Base-by-base conservation (phyloP, 2,113 vertebrate species). In the Callipepla squamata region DNA sequence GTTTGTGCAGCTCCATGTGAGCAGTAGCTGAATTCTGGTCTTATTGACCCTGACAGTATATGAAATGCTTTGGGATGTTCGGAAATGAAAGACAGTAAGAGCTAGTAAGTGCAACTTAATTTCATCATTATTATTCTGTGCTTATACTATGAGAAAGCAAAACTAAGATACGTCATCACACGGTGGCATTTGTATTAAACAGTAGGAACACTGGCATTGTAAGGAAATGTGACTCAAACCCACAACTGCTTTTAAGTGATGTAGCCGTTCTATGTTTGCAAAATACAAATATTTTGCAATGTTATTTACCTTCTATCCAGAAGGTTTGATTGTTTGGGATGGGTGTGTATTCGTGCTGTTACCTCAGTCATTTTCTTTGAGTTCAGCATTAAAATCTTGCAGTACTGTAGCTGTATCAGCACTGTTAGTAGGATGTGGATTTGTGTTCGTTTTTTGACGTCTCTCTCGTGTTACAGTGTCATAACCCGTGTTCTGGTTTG, bases 61-160 rank as follows among this genome's bases (percentile, higher is more conserved):
- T 74, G 59, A 91, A 90, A 77, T 57, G 69, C 57, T 91, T 85
- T 86, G 38, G 51, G 72, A 93, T 92, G 73, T 80, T 80, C 90
- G 80, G 72, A 94, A 83, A 68, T 80, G 51, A 75, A 94, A 90
- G 65, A n/a, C n/a, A 61, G n/a, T 78, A 85, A 94, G 74, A 87
- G n/a, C 68, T 68, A 59, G 55, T 83, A 77, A 91, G 65, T 50
- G 21, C 34, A 70, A 18, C 73, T 87, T 80, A 67, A 75, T 91
- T 87, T 92, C 47, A 74, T 67, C 11, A 23, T 83, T 78, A 65
- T 53, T 87, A 53, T 74, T 87, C 51, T 83, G 72, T 21, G 28
- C 30, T 93, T 85, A 40, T 1, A n/a, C 51, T 17, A 30, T 48
- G 38, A 82, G 76, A 87, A 92, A 81, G 58, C 40, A 86, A 83